Percentiles rank a stretch among this genome's conserved stretches.
phyloP scores from a whole-genome alignment of 2,888 invertebrate species.

The Brachyptera risi region DNA sequence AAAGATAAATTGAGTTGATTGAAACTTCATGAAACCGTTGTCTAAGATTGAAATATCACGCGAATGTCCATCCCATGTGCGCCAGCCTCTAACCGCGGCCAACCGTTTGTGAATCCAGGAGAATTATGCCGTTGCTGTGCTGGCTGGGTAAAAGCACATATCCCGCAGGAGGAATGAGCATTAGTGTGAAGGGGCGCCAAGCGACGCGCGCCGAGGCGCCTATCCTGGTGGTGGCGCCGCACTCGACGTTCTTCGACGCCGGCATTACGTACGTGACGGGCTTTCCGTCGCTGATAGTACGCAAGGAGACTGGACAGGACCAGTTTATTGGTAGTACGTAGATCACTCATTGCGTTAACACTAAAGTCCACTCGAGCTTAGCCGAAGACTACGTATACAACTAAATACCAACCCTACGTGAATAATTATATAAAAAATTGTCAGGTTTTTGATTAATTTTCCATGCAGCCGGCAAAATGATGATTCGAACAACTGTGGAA shows the following conservation, averaged over 20 bases:
- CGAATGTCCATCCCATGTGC: too few species aligned
- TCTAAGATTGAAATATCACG: too few species aligned
- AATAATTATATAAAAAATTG: too few species aligned
- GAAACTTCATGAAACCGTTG: too few species aligned
- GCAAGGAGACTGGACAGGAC: conserved; percentile 72
- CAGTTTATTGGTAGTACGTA: conserved; percentile 84
- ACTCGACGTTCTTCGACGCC: conserved; percentile 85
- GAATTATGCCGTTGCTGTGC: conserved; percentile 59
- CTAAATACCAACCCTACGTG: too few species aligned
- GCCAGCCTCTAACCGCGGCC: too few species aligned
- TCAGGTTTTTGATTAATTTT: too few species aligned
- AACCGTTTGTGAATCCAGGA: conserved; percentile 40
- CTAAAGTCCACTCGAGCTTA: too few species aligned
- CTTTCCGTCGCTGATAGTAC: conserved; percentile 79
- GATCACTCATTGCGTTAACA: not conserved
- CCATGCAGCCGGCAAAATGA: too few species aligned
- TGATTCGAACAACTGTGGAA: too few species aligned
- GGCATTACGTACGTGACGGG: conserved; percentile 77
- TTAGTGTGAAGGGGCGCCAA: conserved; percentile 70
- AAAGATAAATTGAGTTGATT: too few species aligned
- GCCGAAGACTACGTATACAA: too few species aligned
- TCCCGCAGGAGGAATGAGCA: conserved; percentile 71
- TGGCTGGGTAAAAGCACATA: conserved; percentile 70
- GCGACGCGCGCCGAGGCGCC: conserved; percentile 75
- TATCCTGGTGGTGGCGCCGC: conserved; percentile 81